phyloP scores from a whole-genome alignment of 2,797 vertebrate genomes.

The Kryptopterus vitreolus region DNA sequence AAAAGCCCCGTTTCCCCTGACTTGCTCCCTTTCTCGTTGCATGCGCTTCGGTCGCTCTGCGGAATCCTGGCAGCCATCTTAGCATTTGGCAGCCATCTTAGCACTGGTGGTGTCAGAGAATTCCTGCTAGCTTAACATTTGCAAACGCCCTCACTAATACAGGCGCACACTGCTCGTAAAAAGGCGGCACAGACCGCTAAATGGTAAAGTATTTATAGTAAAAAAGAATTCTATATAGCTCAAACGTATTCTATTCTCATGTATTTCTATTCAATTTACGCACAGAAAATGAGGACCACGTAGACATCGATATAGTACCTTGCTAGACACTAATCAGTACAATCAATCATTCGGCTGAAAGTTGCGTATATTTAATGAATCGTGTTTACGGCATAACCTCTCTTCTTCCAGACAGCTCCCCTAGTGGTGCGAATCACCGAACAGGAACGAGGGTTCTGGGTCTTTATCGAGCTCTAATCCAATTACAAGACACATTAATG shows the following conservation, averaged over 20 bases:
- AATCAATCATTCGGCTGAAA: neutral
- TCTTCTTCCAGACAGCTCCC: constrained; percentile 9
- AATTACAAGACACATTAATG: constrained; percentile 60
- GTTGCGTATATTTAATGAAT: neutral
- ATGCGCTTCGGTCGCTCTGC: constrained; percentile 69
- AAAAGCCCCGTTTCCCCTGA: constrained; percentile 47
- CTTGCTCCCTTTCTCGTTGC: constrained; percentile 60
- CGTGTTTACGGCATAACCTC: no score
- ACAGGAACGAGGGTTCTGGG: constrained; percentile 22
- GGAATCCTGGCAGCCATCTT: constrained; percentile 86
- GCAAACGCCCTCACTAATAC: constrained; percentile 36
- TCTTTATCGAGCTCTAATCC: constrained; percentile 57
- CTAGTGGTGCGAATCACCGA: constrained; percentile 46
- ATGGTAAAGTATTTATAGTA: neutral
- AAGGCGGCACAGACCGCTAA: constrained; percentile 2
- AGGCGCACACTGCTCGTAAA: constrained; percentile 30
- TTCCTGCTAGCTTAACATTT: constrained; percentile 77
- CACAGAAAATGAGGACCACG: constrained; percentile 1
- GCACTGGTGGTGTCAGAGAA: constrained; percentile 81
- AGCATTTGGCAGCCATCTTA: constrained; percentile 97
- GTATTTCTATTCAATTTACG: neutral
- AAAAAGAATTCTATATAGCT: no score
- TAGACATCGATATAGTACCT: neutral
- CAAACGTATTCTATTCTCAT: no score
- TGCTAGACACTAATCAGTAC: neutral